A percentile compares a stretch with the other conserved stretches of the same genome.
phyloP scores from a whole-genome alignment of 2,797 vertebrate species.

The Yasuhikotakia modesta region DNA sequence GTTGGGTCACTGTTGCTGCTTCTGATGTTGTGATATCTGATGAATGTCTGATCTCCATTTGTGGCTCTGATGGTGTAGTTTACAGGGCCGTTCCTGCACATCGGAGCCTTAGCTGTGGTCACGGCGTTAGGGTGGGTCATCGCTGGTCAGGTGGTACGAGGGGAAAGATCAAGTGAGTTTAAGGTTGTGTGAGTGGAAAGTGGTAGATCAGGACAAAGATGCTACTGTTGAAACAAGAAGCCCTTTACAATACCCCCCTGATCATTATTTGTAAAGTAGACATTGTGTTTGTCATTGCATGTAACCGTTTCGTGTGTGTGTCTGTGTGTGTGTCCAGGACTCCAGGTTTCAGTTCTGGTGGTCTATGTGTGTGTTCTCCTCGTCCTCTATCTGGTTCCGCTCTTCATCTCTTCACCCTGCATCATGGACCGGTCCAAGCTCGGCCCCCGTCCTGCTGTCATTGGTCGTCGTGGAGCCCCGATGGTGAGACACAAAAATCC shows the following conservation, averaged over 20 bases:
- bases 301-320: not conserved
- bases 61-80: conserved; percentile 73
- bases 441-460: conserved; percentile 82
- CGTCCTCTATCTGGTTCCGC: conserved; percentile 85
- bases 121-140: conserved; percentile 89
- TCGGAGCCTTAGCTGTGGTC: conserved; percentile 83
- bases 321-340: conserved; percentile 70
- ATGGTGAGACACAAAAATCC: conserved; percentile 87
- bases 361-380: conserved; percentile 81
- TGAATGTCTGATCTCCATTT: not conserved
- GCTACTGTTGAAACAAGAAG: not conserved
- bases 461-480: conserved; percentile 88
- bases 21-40: not conserved
- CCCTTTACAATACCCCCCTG: not conserved
- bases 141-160: conserved; percentile 85
- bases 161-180: conserved; percentile 87
- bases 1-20: conserved; percentile 66
- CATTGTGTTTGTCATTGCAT: not conserved
- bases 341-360: conserved; percentile 83
- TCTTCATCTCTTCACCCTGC: conserved; percentile 91
- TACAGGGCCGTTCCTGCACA: conserved; percentile 92
- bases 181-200: not conserved
- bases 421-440: conserved; percentile 89
- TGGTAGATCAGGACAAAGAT: not conserved
- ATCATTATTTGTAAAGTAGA: not conserved